Conservation (phyloP, 2,888 invertebrate genomes). For the Hirtodrosophila trivittata region DNA sequence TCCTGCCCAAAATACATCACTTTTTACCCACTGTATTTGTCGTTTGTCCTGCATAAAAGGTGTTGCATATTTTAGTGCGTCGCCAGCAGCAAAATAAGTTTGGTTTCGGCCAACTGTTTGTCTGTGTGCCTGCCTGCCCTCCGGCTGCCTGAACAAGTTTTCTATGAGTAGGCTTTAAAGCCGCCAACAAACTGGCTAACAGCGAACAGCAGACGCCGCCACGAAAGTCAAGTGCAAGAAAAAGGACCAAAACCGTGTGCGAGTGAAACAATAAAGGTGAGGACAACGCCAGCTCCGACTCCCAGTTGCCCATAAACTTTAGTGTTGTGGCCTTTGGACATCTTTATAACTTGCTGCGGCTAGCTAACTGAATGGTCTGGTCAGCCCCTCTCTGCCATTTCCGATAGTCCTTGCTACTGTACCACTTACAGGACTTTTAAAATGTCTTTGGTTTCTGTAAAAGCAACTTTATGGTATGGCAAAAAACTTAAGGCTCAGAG, state of each 20-base stretch:
- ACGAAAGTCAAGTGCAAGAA: slow-evolving; percentile 56
- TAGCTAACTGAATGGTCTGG: slow-evolving; percentile 33
- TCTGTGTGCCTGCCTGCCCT: not conserved
- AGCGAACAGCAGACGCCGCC: slow-evolving; percentile 7
- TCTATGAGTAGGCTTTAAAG: slow-evolving; percentile 48
- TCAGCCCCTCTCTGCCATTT: not conserved
- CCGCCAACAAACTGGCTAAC: not conserved
- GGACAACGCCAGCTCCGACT: slow-evolving; percentile 14
- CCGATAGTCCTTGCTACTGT: not conserved
- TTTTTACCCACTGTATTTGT: not conserved
- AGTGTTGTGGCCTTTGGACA: slow-evolving; percentile 63
- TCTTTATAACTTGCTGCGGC: slow-evolving; percentile 66
- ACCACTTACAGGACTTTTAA: slow-evolving; percentile 34
- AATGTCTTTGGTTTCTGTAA: slow-evolving; percentile 57
- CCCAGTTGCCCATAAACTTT: slow-evolving; percentile 62
- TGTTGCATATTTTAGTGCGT: slow-evolving; percentile 64
- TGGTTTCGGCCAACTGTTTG: slow-evolving; percentile 10
- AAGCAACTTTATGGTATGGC: slow-evolving; percentile 25
- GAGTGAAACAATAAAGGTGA: slow-evolving; percentile 35
- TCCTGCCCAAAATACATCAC: not conserved
- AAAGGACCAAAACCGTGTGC: slow-evolving; percentile 17
- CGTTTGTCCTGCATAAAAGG: slow-evolving; percentile 40
- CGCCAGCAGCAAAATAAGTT: slow-evolving; percentile 51
- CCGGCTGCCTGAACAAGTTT: slow-evolving; percentile 10
- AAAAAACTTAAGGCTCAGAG: slow-evolving; percentile 3